A percentile compares a stretch with the other conserved stretches of the same genome.
Evolutionary conservation across 2,797 vertebrate species (phyloP).

Genomic region (Acestrorhynchus altus): DNA sequence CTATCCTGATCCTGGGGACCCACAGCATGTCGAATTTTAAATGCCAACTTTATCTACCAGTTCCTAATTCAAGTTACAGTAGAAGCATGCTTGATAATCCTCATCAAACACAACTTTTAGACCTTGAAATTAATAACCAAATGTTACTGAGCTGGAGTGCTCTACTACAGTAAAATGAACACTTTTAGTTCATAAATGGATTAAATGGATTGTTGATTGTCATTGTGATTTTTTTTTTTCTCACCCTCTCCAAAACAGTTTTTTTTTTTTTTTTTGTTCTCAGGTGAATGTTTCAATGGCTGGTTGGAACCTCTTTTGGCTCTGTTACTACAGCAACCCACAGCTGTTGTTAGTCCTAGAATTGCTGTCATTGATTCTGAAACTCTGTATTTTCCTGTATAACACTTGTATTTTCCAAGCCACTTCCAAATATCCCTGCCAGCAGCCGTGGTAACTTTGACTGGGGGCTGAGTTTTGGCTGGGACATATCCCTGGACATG

Average conservation of each 20-base stretch:
- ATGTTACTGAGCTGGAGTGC: too few species aligned
- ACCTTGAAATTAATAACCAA: background rate
- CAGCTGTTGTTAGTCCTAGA: slow-evolving; percentile 82
- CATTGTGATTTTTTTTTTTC: background rate
- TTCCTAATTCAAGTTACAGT: too few species aligned
- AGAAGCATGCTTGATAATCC: too few species aligned
- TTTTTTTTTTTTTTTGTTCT: background rate
- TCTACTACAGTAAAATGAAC: too few species aligned
- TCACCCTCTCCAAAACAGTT: background rate
- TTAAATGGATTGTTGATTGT: too few species aligned
- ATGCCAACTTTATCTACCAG: too few species aligned
- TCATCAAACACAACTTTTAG: background rate
- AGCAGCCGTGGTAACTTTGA: slow-evolving; percentile 83
- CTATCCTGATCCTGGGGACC: too few species aligned
- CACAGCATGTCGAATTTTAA: too few species aligned
- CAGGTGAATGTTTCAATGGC: slow-evolving; percentile 88
- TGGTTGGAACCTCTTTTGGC: slow-evolving; percentile 88
- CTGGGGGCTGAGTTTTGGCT: slow-evolving; percentile 85
- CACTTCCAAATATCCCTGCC: slow-evolving; percentile 60
- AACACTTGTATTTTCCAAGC: slow-evolving; percentile 82
- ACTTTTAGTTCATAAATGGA: too few species aligned
- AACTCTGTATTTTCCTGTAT: too few species aligned
- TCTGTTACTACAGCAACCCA: slow-evolving; percentile 81
- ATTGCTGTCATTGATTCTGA: slow-evolving; percentile 80
- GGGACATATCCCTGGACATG: slow-evolving; percentile 77